Conservation (phyloP, 2,113 vertebrate species). For the Orientallactaga bullata region DNA sequence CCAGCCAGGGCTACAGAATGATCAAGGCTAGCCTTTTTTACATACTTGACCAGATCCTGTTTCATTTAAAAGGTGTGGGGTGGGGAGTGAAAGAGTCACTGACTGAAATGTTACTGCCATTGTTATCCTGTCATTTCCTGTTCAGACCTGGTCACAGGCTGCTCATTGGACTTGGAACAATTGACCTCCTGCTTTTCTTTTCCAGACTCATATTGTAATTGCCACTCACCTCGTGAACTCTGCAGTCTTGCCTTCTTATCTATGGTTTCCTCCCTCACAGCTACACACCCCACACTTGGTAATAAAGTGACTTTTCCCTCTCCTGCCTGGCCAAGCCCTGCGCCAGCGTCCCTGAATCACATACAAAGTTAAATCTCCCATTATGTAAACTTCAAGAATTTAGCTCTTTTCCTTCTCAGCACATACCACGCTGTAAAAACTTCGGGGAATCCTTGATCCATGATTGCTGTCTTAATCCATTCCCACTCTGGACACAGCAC, state of each 20-base stretch:
- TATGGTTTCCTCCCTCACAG: not conserved
- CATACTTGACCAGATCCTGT: not conserved
- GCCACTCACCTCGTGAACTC: not conserved
- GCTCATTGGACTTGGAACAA: not conserved
- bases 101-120: not conserved
- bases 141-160: conserved; percentile 26
- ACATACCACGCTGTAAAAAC: not conserved
- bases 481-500: not conserved
- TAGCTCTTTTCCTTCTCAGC: conserved; percentile 11
- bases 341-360: not conserved
- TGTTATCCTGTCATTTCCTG: conserved; percentile 10
- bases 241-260: not conserved
- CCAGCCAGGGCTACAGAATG: not conserved
- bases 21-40: not conserved
- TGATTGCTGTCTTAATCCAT: no score
- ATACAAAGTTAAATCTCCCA: not conserved
- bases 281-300: not conserved
- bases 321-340: not conserved
- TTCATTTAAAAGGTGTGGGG: not conserved
- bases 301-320: not conserved
- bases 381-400: not conserved
- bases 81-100: not conserved
- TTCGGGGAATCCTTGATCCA: not conserved
- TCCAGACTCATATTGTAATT: not conserved
- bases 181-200: not conserved